A percentile compares a stretch with the other conserved stretches of the same genome.
phyloP scores from a whole-genome alignment of 2,888 invertebrate genomes.

The Caenorhabditis sp. region DNA sequence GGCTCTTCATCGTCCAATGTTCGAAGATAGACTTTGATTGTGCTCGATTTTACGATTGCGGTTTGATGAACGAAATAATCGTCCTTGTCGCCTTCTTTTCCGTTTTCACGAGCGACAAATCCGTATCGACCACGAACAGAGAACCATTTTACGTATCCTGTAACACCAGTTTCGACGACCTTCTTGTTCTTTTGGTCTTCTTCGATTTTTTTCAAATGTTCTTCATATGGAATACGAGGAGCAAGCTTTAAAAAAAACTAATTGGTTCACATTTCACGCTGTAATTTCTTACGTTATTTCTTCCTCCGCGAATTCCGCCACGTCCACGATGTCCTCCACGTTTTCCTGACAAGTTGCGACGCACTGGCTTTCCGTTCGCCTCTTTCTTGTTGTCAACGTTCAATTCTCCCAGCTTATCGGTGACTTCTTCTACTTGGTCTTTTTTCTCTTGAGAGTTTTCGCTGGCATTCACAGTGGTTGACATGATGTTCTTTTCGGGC shows the following conservation, averaged over 20 bases:
- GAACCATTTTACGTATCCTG: constrained; percentile 80
- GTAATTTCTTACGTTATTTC: constrained; percentile 7
- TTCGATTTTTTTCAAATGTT: constrained; percentile 29
- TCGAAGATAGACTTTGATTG: constrained; percentile 80
- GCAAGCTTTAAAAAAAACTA: constrained; percentile 5
- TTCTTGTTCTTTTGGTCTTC: constrained; percentile 38
- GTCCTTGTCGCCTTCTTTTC: constrained; percentile 71
- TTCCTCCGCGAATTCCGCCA: constrained; percentile 28
- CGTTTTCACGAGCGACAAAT: constrained; percentile 95
- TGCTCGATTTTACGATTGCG: constrained; percentile 42
- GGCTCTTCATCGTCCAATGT: constrained; percentile 77
- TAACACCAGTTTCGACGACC: constrained; percentile 48
- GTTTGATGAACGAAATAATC: constrained; percentile 92
- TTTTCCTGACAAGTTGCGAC: constrained; percentile 13
- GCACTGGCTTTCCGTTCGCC: constrained; percentile 30
- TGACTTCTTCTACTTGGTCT: constrained; percentile 38
- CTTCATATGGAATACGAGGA: constrained; percentile 10
- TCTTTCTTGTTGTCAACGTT: constrained; percentile 41
- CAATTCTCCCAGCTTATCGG: constrained; percentile 44
- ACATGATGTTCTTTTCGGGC: constrained; percentile 30
- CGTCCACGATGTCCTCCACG: constrained; percentile 25
- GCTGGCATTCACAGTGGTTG: constrained; percentile 19
- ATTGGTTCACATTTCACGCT: constrained; percentile 20
- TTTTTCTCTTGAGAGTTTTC: constrained; percentile 22
- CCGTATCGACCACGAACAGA: constrained; percentile 82